phyloP scores from a whole-genome alignment of 2,888 invertebrate species.

The Panopea generosa region DNA sequence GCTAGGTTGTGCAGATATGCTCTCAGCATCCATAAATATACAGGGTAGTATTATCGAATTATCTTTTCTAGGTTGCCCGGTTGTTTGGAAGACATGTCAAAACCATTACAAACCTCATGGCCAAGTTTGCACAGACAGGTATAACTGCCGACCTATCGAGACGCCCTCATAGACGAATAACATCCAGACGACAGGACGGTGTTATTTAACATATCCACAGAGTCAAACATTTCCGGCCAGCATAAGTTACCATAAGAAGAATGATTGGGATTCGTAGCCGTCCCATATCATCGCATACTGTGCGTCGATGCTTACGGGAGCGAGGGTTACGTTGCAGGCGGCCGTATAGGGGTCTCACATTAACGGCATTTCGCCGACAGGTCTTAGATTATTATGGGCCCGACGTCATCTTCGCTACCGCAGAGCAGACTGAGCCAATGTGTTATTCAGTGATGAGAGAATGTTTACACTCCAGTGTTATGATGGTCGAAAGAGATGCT shows the following conservation, averaged over 20 bases:
- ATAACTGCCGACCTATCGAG: background rate
- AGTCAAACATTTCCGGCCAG: background rate
- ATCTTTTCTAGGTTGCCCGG: background rate
- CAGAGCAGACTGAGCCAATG: background rate
- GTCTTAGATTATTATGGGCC: constrained; percentile 1
- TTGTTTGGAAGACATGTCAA: background rate
- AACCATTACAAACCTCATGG: constrained; percentile 1
- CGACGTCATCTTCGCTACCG: constrained; percentile 2
- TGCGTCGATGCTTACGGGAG: background rate
- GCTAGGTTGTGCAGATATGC: too few species aligned
- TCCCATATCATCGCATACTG: background rate
- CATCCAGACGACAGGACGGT: background rate
- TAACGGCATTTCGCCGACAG: background rate
- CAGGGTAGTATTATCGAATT: too few species aligned
- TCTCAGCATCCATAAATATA: too few species aligned
- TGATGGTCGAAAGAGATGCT: background rate
- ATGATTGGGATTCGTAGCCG: background rate
- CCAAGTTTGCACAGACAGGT: background rate
- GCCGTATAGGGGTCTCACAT: background rate
- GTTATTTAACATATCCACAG: background rate
- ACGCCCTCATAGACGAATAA: background rate
- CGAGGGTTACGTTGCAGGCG: background rate
- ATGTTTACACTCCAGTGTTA: background rate
- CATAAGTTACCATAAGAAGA: background rate
- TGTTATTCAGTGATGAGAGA: background rate